Conservation (phyloP, 92 coral and sea anemone genomes). For the Palythoa grandis region DNA sequence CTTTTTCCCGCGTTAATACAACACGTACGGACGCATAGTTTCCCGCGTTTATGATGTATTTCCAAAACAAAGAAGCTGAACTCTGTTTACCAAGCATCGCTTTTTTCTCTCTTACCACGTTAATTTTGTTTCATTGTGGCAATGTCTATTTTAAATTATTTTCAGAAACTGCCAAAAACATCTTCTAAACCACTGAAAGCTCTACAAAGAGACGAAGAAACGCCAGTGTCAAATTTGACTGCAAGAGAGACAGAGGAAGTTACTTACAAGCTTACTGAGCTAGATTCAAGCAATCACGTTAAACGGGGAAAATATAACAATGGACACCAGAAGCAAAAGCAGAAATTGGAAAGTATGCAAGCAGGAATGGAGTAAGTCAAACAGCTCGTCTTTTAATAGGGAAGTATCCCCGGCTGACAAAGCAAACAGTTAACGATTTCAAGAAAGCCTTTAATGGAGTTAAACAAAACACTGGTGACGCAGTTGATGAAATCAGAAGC, state of each 20-base stretch:
- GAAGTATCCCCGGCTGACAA: constrained; percentile 41
- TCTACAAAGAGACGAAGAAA: constrained; percentile 33
- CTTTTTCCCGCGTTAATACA: constrained; percentile 14
- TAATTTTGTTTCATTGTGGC: constrained; percentile 12
- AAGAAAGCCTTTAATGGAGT: constrained; percentile 26
- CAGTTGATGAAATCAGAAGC: constrained; percentile 20
- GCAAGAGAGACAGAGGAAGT: neutral
- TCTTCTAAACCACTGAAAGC: constrained; percentile 29
- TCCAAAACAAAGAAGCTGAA: neutral
- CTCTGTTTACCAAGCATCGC: neutral
- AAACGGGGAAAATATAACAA: constrained; percentile 41
- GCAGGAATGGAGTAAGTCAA: constrained; percentile 9
- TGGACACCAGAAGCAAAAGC: constrained; percentile 6
- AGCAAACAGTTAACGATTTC: constrained; percentile 49
- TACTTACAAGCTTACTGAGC: constrained; percentile 28
- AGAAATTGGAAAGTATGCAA: constrained; percentile 5
- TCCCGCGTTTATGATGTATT: neutral
- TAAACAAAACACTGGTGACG: constrained; percentile 1
- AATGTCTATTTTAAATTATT: constrained; percentile 19
- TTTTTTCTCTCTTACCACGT: neutral
- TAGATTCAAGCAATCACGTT: constrained; percentile 31
- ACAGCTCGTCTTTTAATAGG: constrained; percentile 42
- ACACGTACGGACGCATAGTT: constrained; percentile 13
- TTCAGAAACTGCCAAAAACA: constrained; percentile 16
- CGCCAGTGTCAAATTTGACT: constrained; percentile 38